Base-by-base conservation (phyloP, 1,140 invertebrate genomes). In the Drosophila suzukii region DNA sequence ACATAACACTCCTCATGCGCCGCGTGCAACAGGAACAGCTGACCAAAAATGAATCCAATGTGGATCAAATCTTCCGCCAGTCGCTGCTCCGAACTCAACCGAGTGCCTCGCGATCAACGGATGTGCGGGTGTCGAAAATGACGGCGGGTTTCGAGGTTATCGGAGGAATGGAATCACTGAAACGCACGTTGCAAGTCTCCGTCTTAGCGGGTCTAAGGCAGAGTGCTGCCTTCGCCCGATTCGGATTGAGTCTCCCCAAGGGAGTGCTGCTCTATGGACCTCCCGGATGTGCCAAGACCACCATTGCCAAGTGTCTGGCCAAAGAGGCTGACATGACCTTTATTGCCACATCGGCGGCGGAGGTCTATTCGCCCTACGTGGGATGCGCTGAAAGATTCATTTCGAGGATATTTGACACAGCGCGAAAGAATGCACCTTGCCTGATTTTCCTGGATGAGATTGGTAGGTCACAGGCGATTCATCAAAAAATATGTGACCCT, bases 391-490 rank as follows among this genome's bases (percentile, higher is more conserved):
- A 96, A 83, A 93, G 93, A 76, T 93, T 93, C 44, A 93, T 96
- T 12, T 75, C 93, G 0, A 92, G 95, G 72, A 93, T 97, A 2
- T 97, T 97, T 79, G 92, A 94, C 53, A 93, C 94, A 72, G 96
- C 96, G 0, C 91, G 95, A 60, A 92, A 94, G 77, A 94, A 94
- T 75, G 93, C 95, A 4, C 96, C 96, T 0, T 93, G 95, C 49
- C 94, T 97, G 38, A 92, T 97, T 49, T 97, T 97, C 88, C 94
- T 97, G 71, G 96, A 97, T 93, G 96, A 97, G 93, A 95, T 97
- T 71, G 94, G 94, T 94, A 20, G 6, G 43, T 17, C 17, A 5
- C 4, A 12, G 3, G 1, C 11, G 11, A 4, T 20, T 20, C 10
- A 11, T 46, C 0, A 2, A 12, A 38, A 39, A 4, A 12, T 20